Percentiles rank a stretch among this genome's conserved stretches.
phyloP scores from a whole-genome alignment of 2,888 invertebrate genomes.

The Oxyteleia sp. region DNA sequence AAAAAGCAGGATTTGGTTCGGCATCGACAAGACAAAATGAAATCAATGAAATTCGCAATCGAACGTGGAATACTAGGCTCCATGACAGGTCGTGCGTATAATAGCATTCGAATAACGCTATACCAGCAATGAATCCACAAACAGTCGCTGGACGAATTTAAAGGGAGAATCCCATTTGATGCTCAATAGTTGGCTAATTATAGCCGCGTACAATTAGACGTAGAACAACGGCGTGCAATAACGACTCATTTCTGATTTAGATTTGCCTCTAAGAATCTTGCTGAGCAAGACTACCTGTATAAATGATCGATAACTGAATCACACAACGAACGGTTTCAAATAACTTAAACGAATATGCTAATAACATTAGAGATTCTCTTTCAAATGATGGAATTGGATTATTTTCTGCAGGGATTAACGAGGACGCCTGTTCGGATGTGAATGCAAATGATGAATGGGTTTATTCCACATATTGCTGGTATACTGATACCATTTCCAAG shows the following conservation, averaged over 20 bases:
- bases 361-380: conserved; percentile 39
- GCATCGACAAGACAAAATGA: conserved; percentile 70
- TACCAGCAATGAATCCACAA: conserved; percentile 71
- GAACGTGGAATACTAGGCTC: conserved; percentile 69
- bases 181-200: conserved; percentile 60
- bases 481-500: neutral
- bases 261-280: neutral
- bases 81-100: conserved; percentile 72
- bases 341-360: conserved; percentile 28
- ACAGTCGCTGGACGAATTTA: conserved; percentile 61
- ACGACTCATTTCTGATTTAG: conserved; percentile 35
- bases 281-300: neutral
- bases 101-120: conserved; percentile 76
- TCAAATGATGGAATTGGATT: conserved; percentile 32
- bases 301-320: neutral
- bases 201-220: conserved; percentile 42
- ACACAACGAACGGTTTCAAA: conserved; percentile 1
- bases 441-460: conserved; percentile 47
- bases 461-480: conserved; percentile 3
- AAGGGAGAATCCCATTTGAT: conserved; percentile 53
- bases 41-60: conserved; percentile 77
- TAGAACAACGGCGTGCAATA: conserved; percentile 18
- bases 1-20: conserved; percentile 61
- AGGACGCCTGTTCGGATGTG: conserved; percentile 15
- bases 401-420: conserved; percentile 48